Evolutionary conservation across 2,797 vertebrate genomes (phyloP), one percentile per base, ranked within the genome.

Genomic region (Amblyopsis hoosieri): DNA sequence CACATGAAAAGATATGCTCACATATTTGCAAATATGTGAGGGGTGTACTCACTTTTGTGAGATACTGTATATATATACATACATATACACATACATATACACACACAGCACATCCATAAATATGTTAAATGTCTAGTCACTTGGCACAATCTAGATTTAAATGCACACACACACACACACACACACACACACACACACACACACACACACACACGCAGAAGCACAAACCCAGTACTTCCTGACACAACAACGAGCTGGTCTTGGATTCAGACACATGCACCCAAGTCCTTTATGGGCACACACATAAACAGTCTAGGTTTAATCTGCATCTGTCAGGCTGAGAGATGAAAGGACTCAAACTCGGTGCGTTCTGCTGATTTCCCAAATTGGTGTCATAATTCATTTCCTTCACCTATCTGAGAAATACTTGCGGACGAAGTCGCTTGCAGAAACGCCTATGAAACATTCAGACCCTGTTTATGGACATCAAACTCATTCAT

Each of bases 271-370:
- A 62, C 54, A 14, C 13, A 55, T 31, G 12, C 54, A 55, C 12
- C 13, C 54, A 56, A 45, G 31, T 42, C 33, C 4, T n/a, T 42
- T 33, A 37, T 7, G n/a, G 29, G 13, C 52, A 29, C 67, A 3
- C 47, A 60, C 52, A 50, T 54, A 58, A 13, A 64, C 33, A 47
- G 52, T 48, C 69, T 48, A 0, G 0, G 14, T 63, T 63, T 72
- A 61, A 62, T 75, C 71, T 76, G 45, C 3, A 58, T 62, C 70
- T 84, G 71, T 73, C 67, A 56, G 66, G 64, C 52, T 57, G 29
- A 45, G 23, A 75, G 64, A 83, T 77, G 69, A 84, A 80, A 71
- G 33, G 56, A 61, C 12, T 14, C 60, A 3, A 48, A 69, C 69
- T 50, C 52, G 29, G 62, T 60, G 56, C 12, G 12, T 45, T 57